These are phyloP conservation scores for Drosophila borborema DNA, from an alignment of 2,888 invertebrate species.

Conservation along the genomic window DNA sequence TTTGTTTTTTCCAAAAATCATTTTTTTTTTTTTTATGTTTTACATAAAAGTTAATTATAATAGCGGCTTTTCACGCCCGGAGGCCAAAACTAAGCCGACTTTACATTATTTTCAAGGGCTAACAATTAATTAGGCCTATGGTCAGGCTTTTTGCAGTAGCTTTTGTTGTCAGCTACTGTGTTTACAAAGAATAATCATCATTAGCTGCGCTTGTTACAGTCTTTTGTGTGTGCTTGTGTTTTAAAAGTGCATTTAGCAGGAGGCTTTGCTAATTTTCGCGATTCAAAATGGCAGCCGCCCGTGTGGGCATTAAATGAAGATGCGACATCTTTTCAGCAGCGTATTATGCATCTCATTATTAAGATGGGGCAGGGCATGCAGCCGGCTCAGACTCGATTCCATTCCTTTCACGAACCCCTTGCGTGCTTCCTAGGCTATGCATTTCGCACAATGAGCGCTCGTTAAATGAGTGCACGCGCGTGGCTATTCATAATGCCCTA, in stretches of 20 bases:
- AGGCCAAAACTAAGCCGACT: slow-evolving; percentile 26
- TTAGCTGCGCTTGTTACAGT: slow-evolving; percentile 53
- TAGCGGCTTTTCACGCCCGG: slow-evolving; percentile 27
- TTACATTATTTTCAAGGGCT: slow-evolving; percentile 62
- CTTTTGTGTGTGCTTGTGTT: slow-evolving; percentile 16
- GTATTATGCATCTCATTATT: slow-evolving; percentile 40
- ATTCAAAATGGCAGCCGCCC: slow-evolving; percentile 51
- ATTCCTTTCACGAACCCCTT: not conserved
- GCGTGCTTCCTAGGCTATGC: slow-evolving; percentile 24
- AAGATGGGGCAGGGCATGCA: not conserved
- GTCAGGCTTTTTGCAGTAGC: slow-evolving; percentile 2
- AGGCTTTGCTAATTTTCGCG: slow-evolving; percentile 66
- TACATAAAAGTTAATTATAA: slow-evolving; percentile 66
- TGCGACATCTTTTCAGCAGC: slow-evolving; percentile 33
- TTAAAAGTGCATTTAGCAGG: slow-evolving; percentile 39
- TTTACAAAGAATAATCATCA: slow-evolving; percentile 44
- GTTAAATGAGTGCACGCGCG: slow-evolving; percentile 38
- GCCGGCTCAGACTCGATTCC: not conserved
- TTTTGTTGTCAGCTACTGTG: slow-evolving; percentile 37
- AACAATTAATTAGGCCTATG: slow-evolving; percentile 53
- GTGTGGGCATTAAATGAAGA: not conserved
- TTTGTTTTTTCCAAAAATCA: slow-evolving; percentile 11
- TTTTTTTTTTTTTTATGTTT: slow-evolving; percentile 16
- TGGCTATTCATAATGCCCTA: slow-evolving; percentile 18
- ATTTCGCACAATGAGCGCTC: slow-evolving; percentile 47